phyloP scores from a whole-genome alignment of 1,140 invertebrate genomes.

The Rhyzopertha dominica region DNA sequence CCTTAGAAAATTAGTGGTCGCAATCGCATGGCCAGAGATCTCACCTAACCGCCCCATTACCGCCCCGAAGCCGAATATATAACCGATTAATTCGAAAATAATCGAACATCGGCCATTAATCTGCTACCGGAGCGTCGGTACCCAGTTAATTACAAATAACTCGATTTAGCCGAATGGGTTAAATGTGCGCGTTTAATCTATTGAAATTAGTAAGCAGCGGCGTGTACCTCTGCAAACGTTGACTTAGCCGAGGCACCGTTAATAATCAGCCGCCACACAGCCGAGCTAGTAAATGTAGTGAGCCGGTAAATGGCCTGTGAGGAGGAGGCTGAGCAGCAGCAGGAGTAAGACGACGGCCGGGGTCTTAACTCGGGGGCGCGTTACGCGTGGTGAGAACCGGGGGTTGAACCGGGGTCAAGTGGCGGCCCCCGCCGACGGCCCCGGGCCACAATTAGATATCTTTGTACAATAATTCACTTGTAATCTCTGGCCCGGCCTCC shows the following conservation, averaged over 20 bases:
- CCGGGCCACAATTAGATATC: conserved; percentile 46
- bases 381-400: conserved; percentile 15
- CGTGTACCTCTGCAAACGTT: conserved; percentile 43
- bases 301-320: conserved; percentile 44
- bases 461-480: conserved; percentile 47
- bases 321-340: conserved; percentile 19
- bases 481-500: conserved; percentile 43
- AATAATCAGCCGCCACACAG: conserved; percentile 34
- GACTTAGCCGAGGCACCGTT: conserved; percentile 41
- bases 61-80: too few relatives aligned
- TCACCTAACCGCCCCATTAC: too few relatives aligned
- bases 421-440: conserved; percentile 32
- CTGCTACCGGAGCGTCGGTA: conserved; percentile 19
- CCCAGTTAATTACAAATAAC: conserved; percentile 47
- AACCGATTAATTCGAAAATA: too few relatives aligned
- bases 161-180: conserved; percentile 46
- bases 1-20: too few relatives aligned
- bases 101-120: conserved; percentile 29
- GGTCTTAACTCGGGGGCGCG: background rate
- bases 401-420: conserved; percentile 37
- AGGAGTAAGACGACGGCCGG: conserved; percentile 11
- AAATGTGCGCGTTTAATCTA: conserved; percentile 46
- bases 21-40: too few relatives aligned
- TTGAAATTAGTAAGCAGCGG: conserved; percentile 47
- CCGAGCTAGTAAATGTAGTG: conserved; percentile 39